A percentile compares a stretch with the other conserved stretches of the same genome.
phyloP scores from a whole-genome alignment of 2,888 invertebrate species.

The Melinaea marsaeus region DNA sequence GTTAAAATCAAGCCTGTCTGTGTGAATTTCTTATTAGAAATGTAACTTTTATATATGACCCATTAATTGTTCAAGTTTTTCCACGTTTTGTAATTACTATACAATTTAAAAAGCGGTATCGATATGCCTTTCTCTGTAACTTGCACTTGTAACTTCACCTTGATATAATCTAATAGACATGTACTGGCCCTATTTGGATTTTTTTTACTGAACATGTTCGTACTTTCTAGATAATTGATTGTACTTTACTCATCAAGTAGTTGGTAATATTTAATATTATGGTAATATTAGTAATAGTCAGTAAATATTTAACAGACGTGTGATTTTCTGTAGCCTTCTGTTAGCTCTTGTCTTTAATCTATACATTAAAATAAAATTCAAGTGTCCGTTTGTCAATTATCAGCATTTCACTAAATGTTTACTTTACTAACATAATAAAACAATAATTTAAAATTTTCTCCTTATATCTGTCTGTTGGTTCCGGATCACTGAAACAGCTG shows the following conservation, averaged over 20 bases:
- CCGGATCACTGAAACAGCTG: too few species aligned
- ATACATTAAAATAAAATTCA: too few species aligned
- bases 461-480: too few species aligned
- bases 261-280: slow-evolving; percentile 1
- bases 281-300: not conserved
- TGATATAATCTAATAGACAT: not conserved
- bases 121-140: slow-evolving; percentile 17
- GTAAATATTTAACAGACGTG: not conserved
- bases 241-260: not conserved
- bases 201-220: not conserved
- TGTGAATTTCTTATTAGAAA: slow-evolving; percentile 23
- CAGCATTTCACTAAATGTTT: too few species aligned
- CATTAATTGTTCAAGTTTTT: slow-evolving; percentile 26
- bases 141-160: slow-evolving; percentile 1
- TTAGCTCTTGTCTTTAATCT: too few species aligned
- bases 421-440: too few species aligned
- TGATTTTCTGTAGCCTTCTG: too few species aligned
- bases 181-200: not conserved
- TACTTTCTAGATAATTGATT: not conserved
- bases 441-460: too few species aligned
- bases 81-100: slow-evolving; percentile 27
- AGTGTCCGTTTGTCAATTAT: too few species aligned
- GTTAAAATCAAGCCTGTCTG: not conserved
- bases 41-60: slow-evolving; percentile 17
- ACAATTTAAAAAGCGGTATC: slow-evolving; percentile 18